These are phyloP conservation scores for Antitype chi DNA, from an alignment of 2,888 invertebrate species.

Conservation along the genomic window DNA sequence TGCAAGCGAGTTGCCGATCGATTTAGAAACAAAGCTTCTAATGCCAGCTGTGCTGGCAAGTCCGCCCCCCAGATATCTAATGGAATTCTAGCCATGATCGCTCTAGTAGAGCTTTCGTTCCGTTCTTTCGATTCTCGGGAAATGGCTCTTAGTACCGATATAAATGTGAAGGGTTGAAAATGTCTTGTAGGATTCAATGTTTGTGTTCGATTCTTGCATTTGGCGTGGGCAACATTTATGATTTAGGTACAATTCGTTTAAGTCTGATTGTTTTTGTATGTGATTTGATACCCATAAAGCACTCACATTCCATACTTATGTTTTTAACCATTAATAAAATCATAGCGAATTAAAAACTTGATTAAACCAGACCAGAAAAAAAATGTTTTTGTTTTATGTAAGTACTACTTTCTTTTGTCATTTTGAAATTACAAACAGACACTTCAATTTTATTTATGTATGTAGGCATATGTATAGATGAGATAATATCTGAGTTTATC, in stretches of 20 bases:
- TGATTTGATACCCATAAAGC: neutral
- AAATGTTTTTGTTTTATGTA: no score
- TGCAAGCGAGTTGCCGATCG: conserved; percentile 60
- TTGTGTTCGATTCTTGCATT: conserved; percentile 7
- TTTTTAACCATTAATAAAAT: no score
- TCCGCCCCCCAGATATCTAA: conserved; percentile 52
- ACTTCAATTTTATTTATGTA: no score
- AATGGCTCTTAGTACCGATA: conserved; percentile 34
- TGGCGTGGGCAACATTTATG: neutral
- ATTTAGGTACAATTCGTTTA: neutral
- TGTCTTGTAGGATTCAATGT: conserved; percentile 15
- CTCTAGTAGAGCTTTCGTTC: conserved; percentile 50
- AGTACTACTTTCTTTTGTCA: no score
- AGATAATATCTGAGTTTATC: neutral
- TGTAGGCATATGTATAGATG: neutral
- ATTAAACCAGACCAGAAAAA: no score
- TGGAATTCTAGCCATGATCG: conserved; percentile 62
- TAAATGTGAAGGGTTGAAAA: conserved; percentile 29
- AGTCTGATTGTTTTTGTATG: neutral
- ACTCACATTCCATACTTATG: neutral
- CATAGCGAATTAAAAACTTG: no score
- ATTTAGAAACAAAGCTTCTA: conserved; percentile 70
- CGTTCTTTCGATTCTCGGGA: conserved; percentile 36
- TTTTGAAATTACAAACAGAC: no score
- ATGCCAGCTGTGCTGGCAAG: conserved; percentile 62